Conservation (phyloP, 1,140 invertebrate genomes). For the Colletes latitarsis region DNA sequence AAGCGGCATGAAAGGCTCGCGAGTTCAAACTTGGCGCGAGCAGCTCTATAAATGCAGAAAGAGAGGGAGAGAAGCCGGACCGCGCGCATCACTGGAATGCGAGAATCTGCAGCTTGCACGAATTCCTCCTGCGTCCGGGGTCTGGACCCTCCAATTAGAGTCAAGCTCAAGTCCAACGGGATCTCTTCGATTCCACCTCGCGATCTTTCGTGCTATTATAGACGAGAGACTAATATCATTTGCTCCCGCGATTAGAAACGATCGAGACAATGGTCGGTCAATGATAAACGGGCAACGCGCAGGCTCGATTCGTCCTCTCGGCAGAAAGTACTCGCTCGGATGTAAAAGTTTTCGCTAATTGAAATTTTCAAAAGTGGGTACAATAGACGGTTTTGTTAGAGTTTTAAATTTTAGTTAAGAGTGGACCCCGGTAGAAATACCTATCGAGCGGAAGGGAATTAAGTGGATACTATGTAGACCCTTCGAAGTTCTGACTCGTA, state of each 20-base stretch:
- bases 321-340: too few species aligned
- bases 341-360: too few species aligned
- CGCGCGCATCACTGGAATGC: slow-evolving; percentile 38
- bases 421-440: too few species aligned
- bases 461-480: too few species aligned
- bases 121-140: slow-evolving; percentile 20
- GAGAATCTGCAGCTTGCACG: slow-evolving; percentile 42
- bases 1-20: slow-evolving; percentile 1
- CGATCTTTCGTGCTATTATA: slow-evolving; percentile 7
- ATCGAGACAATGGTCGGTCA: not conserved
- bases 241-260: not conserved
- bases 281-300: too few species aligned
- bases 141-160: slow-evolving; percentile 43
- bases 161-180: slow-evolving; percentile 5
- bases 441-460: too few species aligned
- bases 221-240: slow-evolving; percentile 27
- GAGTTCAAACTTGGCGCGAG: slow-evolving; percentile 51
- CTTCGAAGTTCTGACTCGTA: too few species aligned
- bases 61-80: slow-evolving; percentile 25
- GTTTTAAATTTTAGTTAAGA: too few species aligned
- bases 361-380: too few species aligned
- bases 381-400: too few species aligned
- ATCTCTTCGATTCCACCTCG: slow-evolving; percentile 1
- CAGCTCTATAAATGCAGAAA: slow-evolving; percentile 44
- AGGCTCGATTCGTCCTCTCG: too few species aligned